Evolutionary conservation across 2,888 invertebrate genomes (phyloP).

Genomic region (Standfussiana lucernea): DNA sequence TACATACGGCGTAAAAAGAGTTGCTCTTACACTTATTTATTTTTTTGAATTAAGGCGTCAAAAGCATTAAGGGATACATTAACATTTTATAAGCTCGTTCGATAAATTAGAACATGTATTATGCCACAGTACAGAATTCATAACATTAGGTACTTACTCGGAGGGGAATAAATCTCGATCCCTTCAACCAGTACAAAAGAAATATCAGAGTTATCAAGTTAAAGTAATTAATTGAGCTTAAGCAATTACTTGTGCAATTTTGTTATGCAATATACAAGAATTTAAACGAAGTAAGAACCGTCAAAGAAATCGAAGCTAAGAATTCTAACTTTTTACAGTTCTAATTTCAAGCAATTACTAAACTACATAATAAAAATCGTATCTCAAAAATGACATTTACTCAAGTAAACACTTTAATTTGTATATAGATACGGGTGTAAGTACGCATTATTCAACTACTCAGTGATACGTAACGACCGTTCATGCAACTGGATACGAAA

Average conservation of each 20-base stretch:
- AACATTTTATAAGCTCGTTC: slow-evolving; percentile 32
- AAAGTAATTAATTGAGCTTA: too few species aligned
- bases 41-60: slow-evolving; percentile 46
- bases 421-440: too few species aligned
- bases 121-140: slow-evolving; percentile 23
- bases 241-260: too few species aligned
- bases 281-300: too few species aligned
- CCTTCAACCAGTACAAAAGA: slow-evolving; percentile 39
- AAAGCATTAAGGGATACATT: slow-evolving; percentile 36
- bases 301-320: too few species aligned
- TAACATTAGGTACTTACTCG: slow-evolving; percentile 9
- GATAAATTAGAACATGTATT: slow-evolving; percentile 20
- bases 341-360: too few species aligned
- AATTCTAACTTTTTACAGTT: too few species aligned
- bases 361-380: too few species aligned
- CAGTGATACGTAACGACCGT: slow-evolving; percentile 59
- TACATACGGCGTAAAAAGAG: slow-evolving; percentile 10
- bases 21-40: background rate
- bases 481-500: slow-evolving; percentile 59
- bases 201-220: slow-evolving; percentile 31
- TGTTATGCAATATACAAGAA: too few species aligned
- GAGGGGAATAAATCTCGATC: slow-evolving; percentile 31
- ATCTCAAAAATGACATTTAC: too few species aligned
- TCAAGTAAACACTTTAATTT: too few species aligned
- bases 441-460: slow-evolving; percentile 49